Conservation (phyloP, 2,797 vertebrate species). For the Propithecus perrieri region DNA sequence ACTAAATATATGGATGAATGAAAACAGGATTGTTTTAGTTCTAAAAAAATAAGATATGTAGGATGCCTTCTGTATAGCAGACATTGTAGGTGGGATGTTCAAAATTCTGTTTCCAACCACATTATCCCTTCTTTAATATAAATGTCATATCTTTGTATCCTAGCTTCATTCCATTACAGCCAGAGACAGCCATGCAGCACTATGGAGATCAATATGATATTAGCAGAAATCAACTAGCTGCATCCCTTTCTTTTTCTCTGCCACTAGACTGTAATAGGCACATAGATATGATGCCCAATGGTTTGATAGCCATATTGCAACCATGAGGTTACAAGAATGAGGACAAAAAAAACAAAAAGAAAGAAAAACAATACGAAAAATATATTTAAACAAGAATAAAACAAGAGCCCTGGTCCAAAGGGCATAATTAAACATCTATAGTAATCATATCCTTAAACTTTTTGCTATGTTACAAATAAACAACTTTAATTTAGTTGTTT, state of each 20-base stretch:
- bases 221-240: neutral
- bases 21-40: neutral
- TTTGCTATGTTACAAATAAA: neutral
- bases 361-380: neutral
- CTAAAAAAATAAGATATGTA: neutral
- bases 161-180: neutral
- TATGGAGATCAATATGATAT: neutral
- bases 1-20: neutral
- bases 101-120: neutral
- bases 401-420: accelerated
- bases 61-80: neutral
- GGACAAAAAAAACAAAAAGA: neutral
- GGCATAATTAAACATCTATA: neutral
- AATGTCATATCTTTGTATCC: neutral
- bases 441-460: neutral
- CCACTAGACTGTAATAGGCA: neutral
- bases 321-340: neutral
- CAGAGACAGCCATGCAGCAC: neutral
- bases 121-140: neutral
- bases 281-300: neutral
- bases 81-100: neutral
- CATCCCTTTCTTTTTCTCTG: neutral
- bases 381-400: neutral
- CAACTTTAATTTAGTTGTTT: neutral
- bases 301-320: neutral